These are phyloP conservation scores for Embiotoca jacksoni DNA, from an alignment of 2,113 vertebrate genomes.

Conservation along the genomic window DNA sequence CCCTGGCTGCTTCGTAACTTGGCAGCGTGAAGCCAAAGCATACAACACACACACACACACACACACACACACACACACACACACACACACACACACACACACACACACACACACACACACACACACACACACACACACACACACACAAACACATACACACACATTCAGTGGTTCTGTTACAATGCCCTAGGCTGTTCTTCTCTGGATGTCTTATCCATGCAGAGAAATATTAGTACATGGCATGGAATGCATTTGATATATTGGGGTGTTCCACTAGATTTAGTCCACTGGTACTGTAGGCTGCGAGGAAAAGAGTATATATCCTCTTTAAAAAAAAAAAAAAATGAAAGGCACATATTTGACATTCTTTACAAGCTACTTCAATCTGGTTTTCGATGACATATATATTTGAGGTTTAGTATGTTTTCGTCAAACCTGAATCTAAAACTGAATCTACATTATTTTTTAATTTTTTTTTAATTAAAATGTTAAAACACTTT, in stretches of 20 bases:
- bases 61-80: slow-evolving; percentile 5
- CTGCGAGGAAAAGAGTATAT: slow-evolving; percentile 3
- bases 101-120: slow-evolving; percentile 27
- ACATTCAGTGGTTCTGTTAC: slow-evolving; percentile 18
- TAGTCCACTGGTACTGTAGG: slow-evolving; percentile 25
- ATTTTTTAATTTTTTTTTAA: background rate
- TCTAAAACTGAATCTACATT: too few relatives aligned
- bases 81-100: slow-evolving; percentile 31
- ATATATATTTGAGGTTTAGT: background rate
- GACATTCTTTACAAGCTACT: slow-evolving; percentile 10
- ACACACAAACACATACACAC: slow-evolving; percentile 21
- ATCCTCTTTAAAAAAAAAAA: slow-evolving; percentile 3
- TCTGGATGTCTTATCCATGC: slow-evolving; percentile 66
- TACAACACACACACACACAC: slow-evolving; percentile 9
- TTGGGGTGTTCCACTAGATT: slow-evolving; percentile 50
- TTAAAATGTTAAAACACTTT: too few relatives aligned
- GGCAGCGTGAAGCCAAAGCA: slow-evolving; percentile 18
- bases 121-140: slow-evolving; percentile 26
- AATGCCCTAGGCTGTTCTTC: slow-evolving; percentile 59
- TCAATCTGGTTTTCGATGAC: background rate
- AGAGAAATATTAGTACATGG: slow-evolving; percentile 65
- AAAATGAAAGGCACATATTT: slow-evolving; percentile 22
- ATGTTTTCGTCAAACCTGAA: background rate
- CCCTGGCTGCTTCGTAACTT: slow-evolving; percentile 54
- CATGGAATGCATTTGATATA: slow-evolving; percentile 59